Evolutionary conservation across 2,888 invertebrate species (phyloP), one percentile per base, ranked within the genome.

Genomic region (Trissolcus brochymenae): DNA sequence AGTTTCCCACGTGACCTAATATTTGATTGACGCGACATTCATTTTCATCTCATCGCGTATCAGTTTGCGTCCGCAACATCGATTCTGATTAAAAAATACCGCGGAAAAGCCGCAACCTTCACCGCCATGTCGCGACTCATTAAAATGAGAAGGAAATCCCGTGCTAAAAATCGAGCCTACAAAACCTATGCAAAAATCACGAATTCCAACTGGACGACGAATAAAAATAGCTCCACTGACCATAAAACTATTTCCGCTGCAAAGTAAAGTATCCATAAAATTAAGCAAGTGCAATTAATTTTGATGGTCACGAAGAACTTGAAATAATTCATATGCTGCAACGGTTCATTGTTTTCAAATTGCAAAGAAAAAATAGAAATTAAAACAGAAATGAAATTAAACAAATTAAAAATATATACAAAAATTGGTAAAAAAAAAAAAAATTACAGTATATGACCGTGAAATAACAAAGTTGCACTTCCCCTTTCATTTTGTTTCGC

Each of bases 61-160:
- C 71, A 43, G n/a, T 53, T 64, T 71, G 2, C 53, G 16, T 51
- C 35, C 57, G 16, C 64, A 64, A 71, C 53, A 64, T 57, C 57
- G 46, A n/a, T 35, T 49, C 41, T 54, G 57, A 64, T 64, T 71
- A 59, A 71, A 61, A 62, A 64, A 71, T 46, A 14, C 16, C n/a
- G 25, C 56, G 59, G 57, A 64, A 71, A 71, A 71, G 35, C 71
- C 64, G 61, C 71, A 71, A 59, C 64, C 62, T 54, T 56, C 53
- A 41, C 46, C 29, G 35, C 51, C 6, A 50, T 55, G 70, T 62
- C 70, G 50, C 25, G 25, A 56, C 55, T 19, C 43, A 70, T 70
- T 70, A 64, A 64, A 55, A 16, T 51, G 50, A 16, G 40, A 25
- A 14, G 50, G 53, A 70, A 70, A 56, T 57, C 17, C 43, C 6